Evolutionary conservation across 2,888 invertebrate species (phyloP).

Genomic region (Endotricha flammealis): DNA sequence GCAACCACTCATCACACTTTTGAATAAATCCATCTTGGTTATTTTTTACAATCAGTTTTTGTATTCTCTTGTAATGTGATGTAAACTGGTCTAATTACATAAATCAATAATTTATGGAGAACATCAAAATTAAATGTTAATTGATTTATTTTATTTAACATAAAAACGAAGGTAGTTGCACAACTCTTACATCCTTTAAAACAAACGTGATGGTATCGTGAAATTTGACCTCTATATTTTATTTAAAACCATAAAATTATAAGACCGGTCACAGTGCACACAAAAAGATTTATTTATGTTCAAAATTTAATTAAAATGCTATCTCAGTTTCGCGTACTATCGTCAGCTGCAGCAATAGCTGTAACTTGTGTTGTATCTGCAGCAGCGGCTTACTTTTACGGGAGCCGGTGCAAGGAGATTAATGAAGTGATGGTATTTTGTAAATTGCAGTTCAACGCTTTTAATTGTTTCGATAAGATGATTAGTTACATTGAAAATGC

Average conservation of each 20-base stretch:
- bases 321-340: constrained; percentile 52
- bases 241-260: constrained; percentile 50
- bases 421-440: constrained; percentile 75
- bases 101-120: too few relatives aligned
- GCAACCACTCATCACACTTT: too few relatives aligned
- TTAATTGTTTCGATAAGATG: constrained; percentile 66
- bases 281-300: constrained; percentile 44
- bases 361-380: constrained; percentile 63
- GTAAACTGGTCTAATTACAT: too few relatives aligned
- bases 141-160: too few relatives aligned
- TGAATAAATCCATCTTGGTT: too few relatives aligned
- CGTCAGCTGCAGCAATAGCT: constrained; percentile 60
- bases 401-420: constrained; percentile 49
- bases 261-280: constrained; percentile 41
- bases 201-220: constrained; percentile 27
- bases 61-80: too few relatives aligned
- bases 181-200: constrained; percentile 19
- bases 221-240: constrained; percentile 52
- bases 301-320: constrained; percentile 63
- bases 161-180: constrained; percentile 42
- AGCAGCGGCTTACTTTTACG: constrained; percentile 64
- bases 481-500: constrained; percentile 64
- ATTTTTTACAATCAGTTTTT: too few relatives aligned
- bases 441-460: constrained; percentile 65
- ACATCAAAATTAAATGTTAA: too few relatives aligned